Evolutionary conservation across 2,113 vertebrate genomes (phyloP).

Genomic region (Odontophorus gujanensis): DNA sequence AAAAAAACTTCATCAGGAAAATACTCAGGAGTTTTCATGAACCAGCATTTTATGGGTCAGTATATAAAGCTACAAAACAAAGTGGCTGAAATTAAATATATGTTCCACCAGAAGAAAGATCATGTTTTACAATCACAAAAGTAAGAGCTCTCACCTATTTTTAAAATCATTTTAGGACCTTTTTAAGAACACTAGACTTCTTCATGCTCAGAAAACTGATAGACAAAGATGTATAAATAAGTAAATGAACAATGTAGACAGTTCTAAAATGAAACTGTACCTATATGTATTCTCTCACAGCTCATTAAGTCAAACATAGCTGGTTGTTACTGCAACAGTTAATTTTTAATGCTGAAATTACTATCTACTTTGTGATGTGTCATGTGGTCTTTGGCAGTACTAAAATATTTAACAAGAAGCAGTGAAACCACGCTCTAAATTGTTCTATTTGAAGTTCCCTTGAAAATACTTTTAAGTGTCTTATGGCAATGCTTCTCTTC

Average conservation of each 20-base stretch:
- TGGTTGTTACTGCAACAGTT: background rate
- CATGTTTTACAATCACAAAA: background rate
- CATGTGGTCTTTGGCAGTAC: background rate
- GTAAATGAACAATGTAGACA: background rate
- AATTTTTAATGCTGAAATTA: conserved; percentile 70
- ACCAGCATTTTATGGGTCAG: background rate
- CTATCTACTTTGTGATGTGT: background rate
- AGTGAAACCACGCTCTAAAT: background rate
- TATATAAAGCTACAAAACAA: background rate
- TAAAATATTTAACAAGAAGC: conserved; percentile 67
- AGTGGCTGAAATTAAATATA: background rate
- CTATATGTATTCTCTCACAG: background rate
- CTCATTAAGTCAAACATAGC: background rate
- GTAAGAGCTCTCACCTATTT: background rate
- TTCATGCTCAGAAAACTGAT: background rate
- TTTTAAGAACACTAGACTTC: background rate
- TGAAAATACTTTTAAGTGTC: background rate
- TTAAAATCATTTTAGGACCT: background rate
- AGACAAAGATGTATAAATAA: background rate
- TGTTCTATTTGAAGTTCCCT: background rate
- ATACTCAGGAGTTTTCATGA: background rate
- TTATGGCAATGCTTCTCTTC: background rate
- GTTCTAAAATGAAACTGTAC: background rate
- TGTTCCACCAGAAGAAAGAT: background rate
- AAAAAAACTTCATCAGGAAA: background rate